Base-by-base conservation (phyloP, 2,888 invertebrate species). In the Parnassius smintheus region DNA sequence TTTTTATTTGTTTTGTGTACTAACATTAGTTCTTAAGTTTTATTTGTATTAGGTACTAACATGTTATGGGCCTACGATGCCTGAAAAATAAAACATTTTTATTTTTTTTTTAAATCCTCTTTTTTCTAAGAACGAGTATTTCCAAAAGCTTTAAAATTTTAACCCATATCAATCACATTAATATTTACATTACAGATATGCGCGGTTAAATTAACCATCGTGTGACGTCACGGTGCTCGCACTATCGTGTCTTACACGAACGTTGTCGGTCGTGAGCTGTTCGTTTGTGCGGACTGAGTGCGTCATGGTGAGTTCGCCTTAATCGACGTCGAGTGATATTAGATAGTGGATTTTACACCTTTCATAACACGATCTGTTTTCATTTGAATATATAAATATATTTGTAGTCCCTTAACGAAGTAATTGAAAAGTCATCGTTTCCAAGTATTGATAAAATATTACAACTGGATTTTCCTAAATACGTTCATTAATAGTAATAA, bases 121-220 rank as follows among this genome's bases (percentile, higher is more conserved):
- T 25, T 25, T 25, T 25, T 25, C 25, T 25, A 25, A 25, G 25
- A 3, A 25, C 25, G 25, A 25, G 4, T 25, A 25, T 25, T 25
- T 25, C 25, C 7, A 25, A 25, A 25, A 25, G 4, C 25, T 25
- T 25, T 25, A 25, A 25, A 3, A 25, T 25, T 25, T 25, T 25
- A 25, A 25, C 7, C 25, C 25, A 25, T 25, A 25, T 25, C 7
- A 25, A 25, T 13, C 10, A 50, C 61, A 56, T 22, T 44, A 11
- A 63, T 25, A 25, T 25, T 3, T 25, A 25, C 25, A 57, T 77
- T 85, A n/a, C 85, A 90, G 90, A 80, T 90, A 90, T 82, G 86
- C 88, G 88, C 90, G 90, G 69, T 82, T 90, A 70, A 80, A 88
- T 75, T 88, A 73, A 85, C 75, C 70, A 75, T 75, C 69, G 44